A percentile compares a stretch with the other conserved stretches of the same genome.
Evolutionary conservation across 1,140 invertebrate species (phyloP).

Genomic region (Drosophila tsacasi): DNA sequence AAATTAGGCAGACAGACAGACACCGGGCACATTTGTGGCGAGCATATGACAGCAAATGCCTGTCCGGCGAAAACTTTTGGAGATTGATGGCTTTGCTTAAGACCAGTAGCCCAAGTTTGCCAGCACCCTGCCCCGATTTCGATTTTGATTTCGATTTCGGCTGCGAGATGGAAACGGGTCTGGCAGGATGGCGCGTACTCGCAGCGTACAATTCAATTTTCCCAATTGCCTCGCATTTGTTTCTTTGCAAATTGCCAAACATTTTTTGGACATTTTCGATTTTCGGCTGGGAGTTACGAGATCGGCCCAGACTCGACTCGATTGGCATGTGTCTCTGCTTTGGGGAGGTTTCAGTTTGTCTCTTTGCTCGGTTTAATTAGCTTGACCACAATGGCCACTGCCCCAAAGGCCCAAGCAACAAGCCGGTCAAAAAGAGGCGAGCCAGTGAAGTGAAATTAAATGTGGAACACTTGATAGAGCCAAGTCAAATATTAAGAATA

Average conservation of each 20-base stretch:
- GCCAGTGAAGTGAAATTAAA: neutral
- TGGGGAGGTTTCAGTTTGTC: conserved; percentile 28
- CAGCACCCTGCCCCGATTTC: conserved; percentile 9
- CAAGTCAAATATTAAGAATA: neutral
- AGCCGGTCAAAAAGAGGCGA: neutral
- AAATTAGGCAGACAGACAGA: conserved; percentile 58
- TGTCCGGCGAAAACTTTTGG: conserved; percentile 48
- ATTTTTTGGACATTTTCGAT: conserved; percentile 65
- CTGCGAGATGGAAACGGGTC: conserved; percentile 63
- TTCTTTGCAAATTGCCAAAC: conserved; percentile 61
- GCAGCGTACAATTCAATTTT: conserved; percentile 67
- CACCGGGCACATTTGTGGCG: conserved; percentile 62
- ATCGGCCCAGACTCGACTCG: conserved; percentile 29
- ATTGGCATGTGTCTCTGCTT: conserved; percentile 65
- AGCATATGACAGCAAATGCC: conserved; percentile 71
- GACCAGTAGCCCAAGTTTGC: conserved; percentile 68
- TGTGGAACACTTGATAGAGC: neutral
- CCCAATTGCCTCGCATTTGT: conserved; percentile 60
- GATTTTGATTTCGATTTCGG: conserved; percentile 7
- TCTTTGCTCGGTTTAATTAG: conserved; percentile 55
- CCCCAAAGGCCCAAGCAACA: conserved; percentile 15
- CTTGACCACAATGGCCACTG: conserved; percentile 17
- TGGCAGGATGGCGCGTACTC: conserved; percentile 64
- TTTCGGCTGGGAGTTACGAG: conserved; percentile 32
- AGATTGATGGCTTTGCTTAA: conserved; percentile 82